These are phyloP conservation scores for Agonum fuliginosum DNA, from an alignment of 2,888 invertebrate species.

Conservation along the genomic window DNA sequence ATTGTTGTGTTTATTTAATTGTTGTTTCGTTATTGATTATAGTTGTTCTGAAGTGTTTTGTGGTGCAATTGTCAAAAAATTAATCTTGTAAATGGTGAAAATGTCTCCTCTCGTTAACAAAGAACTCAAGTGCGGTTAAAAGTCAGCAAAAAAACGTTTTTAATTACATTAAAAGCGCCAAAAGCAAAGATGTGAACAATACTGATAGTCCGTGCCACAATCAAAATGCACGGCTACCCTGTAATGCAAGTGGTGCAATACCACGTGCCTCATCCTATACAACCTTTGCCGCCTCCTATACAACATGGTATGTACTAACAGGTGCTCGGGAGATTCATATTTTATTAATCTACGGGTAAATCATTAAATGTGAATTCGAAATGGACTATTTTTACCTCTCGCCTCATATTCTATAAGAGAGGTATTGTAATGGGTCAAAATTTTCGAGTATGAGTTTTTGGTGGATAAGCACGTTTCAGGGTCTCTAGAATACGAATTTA, in stretches of 20 bases:
- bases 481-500: no score
- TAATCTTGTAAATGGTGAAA: not conserved
- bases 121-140: not conserved
- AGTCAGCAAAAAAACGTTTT: not conserved
- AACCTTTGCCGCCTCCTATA: conserved; percentile 68
- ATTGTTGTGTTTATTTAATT: not conserved
- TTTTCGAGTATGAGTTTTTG: no score
- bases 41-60: no score
- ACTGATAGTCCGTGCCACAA: conserved; percentile 40
- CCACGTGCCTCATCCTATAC: conserved; percentile 75
- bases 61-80: not conserved
- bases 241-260: conserved; percentile 82
- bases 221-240: conserved; percentile 78
- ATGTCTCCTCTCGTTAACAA: not conserved
- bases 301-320: conserved; percentile 66
- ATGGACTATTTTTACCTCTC: not conserved
- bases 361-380: not conserved
- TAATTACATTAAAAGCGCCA: conserved; percentile 36
- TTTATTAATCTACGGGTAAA: not conserved
- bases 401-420: no score
- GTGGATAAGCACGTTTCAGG: no score
- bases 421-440: no score
- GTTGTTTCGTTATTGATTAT: not conserved
- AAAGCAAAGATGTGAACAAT: conserved; percentile 51
- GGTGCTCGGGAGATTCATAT: conserved; percentile 59